A percentile compares a stretch with the other conserved stretches of the same genome.
Conservation (phyloP, 2,888 invertebrate genomes). For the Parnassius orleans region DNA sequence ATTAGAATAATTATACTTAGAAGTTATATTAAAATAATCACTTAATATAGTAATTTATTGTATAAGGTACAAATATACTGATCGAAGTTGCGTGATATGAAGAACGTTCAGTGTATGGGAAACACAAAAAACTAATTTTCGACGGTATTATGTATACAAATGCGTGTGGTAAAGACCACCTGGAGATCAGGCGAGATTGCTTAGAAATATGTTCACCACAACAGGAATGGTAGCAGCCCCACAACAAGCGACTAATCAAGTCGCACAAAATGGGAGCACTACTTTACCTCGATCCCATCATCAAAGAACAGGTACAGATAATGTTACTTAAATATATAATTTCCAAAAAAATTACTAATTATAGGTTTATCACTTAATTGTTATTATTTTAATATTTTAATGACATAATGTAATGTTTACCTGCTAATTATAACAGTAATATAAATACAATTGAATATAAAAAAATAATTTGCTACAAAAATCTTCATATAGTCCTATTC, state of each 20-base stretch:
- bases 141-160: slow-evolving; percentile 69
- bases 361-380: too few species aligned
- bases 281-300: slow-evolving; percentile 75
- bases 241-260: slow-evolving; percentile 68
- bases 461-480: too few species aligned
- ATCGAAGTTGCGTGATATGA: slow-evolving; percentile 24
- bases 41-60: background rate
- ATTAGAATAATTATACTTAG: background rate
- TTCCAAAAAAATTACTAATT: too few species aligned
- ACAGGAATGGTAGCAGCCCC: slow-evolving; percentile 73
- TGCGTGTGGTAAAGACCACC: slow-evolving; percentile 67
- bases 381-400: too few species aligned
- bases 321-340: too few species aligned
- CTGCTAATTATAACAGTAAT: too few species aligned
- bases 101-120: slow-evolving; percentile 39
- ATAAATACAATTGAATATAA: too few species aligned
- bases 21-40: too few species aligned
- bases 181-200: slow-evolving; percentile 63
- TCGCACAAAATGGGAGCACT: slow-evolving; percentile 72
- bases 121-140: slow-evolving; percentile 41
- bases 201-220: slow-evolving; percentile 62
- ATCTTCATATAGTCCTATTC: too few species aligned
- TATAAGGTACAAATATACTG: background rate
- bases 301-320: slow-evolving; percentile 66
- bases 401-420: too few species aligned